Base-by-base conservation (phyloP, 1,140 invertebrate genomes). In the Temnothorax longispinosus region DNA sequence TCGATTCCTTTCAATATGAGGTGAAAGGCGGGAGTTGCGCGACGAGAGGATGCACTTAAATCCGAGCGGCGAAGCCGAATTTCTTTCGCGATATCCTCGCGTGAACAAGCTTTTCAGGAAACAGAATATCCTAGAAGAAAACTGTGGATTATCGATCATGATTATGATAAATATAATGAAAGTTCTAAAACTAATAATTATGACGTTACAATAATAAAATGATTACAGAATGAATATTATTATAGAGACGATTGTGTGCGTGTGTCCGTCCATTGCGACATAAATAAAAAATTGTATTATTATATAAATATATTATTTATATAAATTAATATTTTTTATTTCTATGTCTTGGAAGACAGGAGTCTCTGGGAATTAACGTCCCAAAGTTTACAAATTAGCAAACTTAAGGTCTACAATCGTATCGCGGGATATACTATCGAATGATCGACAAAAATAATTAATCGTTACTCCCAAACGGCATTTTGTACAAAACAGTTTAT, bases 401-500 rank as follows among this genome's bases (percentile, higher is more conserved):
- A 67, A 21, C 44, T 21, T 50, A 15, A 21, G 3, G 1, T 7
- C 21, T n/a, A 58, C 56, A 47, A 15, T 47, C 18, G 32, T 11
- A 27, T 67, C 38, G 41, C 41, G 13, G 54, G 35, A 75, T 58
- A 13, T 74, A 41, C 10, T 56, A 41, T 41, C 35, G 15, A 74
- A 60, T 41, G n/a, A 41, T 27, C 21, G 13, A 10, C 27, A 41
- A 60, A 58, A 75, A 56, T 74, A 74, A 58, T 75, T 41, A 58
- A 58, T 18, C 27, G 38, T 58, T 58, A 60, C 13, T n/a, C 27
- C 11, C 54, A 56, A 58, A 58, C 5, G 74, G 27, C 32, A 32
- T 60, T 90, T 90, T 86, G 52, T 90, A 90, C 72, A 90, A 91
- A 91, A 91, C 87, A 74, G 86, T 90, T 90, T 90, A 88, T 65